Evolutionary conservation across 1,140 invertebrate genomes (phyloP), one percentile per base, ranked within the genome.

Genomic region (Luehdorfia chinensis): DNA sequence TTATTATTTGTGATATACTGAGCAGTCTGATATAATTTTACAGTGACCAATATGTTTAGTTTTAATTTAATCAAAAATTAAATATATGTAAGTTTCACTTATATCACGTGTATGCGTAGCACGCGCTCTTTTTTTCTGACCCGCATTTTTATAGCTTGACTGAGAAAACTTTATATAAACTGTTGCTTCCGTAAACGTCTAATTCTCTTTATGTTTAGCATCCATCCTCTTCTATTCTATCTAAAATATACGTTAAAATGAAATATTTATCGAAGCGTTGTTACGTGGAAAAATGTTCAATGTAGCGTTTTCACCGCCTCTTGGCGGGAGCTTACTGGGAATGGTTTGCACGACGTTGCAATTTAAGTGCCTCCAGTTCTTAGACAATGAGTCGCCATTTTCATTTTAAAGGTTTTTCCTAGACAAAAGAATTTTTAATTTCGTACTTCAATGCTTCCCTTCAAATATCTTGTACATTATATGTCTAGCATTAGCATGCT

Each of bases 341-440:
- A 5, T 15, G 33, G 3, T 18, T 36, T 36, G 21, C 36, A 9
- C 9, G 13, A 28, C 37, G 13, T 28, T 9, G 23, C 25, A 43
- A 34, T 9, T 16, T 16, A 34, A 18, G 23, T 43, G 3, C 37
- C 13, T 9, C 23, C 23, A 15, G 15, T 34, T 34, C 32, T 41
- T 28, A 28, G 5, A 39, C 37, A 43, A 43, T 30, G 37, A 18
- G 23, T n/a, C 14, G 14, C 23, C 14, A 9, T 28, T 43, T 9
- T 28, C 25, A 43, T 43, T 30, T 43, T 12, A 43, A 43, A 30
- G 39, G 37, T 41, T 41, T 30, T 23, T 9, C 14, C 39, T 30
- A 43, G 39, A 43, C 39, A 43, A 43, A 43, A 14, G 39, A 43
- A 43, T 43, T 30, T 43, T 28, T 43, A 43, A 43, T 43, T 43